Evolutionary conservation across 2,888 invertebrate species (phyloP).

Genomic region (Tenthredo mesomela): DNA sequence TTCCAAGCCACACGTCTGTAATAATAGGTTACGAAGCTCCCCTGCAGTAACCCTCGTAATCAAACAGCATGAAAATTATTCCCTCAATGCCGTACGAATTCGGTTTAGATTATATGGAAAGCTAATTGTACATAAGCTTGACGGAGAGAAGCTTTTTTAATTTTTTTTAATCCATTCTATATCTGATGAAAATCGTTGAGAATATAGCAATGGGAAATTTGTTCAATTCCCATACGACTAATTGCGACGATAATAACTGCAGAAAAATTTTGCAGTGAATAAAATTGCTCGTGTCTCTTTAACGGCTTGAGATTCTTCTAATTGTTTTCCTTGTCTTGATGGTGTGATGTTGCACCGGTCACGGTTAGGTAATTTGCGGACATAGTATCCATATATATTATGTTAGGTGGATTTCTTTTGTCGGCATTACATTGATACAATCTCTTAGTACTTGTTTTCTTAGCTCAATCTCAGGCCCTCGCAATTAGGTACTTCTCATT

Average conservation of each 20-base stretch:
- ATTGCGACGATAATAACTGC: neutral
- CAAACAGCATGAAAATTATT: neutral
- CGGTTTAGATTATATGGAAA: neutral
- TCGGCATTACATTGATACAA: conserved; percentile 34
- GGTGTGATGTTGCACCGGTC: conserved; percentile 27
- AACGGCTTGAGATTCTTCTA: conserved; percentile 27
- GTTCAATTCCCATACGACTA: neutral
- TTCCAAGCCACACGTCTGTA: conserved; percentile 7
- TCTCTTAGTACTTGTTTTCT: conserved; percentile 29
- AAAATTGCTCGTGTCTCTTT: neutral
- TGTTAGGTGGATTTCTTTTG: conserved; percentile 12
- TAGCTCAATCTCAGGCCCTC: conserved; percentile 24
- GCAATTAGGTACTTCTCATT: conserved; percentile 17
- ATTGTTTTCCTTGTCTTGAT: conserved; percentile 33
- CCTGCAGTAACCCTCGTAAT: neutral
- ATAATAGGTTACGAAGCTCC: neutral
- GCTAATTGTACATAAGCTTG: neutral
- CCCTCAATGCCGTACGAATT: neutral
- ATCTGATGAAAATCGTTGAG: neutral
- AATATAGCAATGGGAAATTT: neutral
- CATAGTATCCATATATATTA: conserved; percentile 28
- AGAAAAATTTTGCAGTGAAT: neutral
- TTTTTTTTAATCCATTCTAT: neutral
- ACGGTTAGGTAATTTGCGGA: neutral
- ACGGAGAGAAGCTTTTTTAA: neutral